phyloP scores from a whole-genome alignment of 2,113 vertebrate genomes.

The Nesoenas mayeri region DNA sequence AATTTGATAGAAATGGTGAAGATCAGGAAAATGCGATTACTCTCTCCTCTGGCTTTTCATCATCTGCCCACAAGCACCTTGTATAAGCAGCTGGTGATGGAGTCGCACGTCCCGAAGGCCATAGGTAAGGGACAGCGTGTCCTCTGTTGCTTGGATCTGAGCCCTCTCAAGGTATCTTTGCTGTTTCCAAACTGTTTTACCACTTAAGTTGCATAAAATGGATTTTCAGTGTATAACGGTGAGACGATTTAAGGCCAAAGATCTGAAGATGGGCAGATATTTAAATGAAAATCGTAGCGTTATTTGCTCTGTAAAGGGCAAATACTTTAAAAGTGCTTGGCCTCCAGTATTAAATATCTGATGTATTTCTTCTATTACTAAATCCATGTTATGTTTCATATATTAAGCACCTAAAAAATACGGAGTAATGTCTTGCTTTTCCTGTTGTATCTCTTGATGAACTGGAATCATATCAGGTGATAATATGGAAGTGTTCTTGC shows the following conservation, averaged over 20 bases:
- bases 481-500: neutral
- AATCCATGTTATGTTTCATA: neutral
- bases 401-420: neutral
- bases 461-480: neutral
- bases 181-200: neutral
- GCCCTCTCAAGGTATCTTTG: neutral
- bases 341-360: neutral
- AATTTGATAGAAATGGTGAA: neutral
- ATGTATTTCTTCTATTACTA: neutral
- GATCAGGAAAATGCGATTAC: neutral
- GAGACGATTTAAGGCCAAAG: neutral
- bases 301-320: neutral
- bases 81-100: neutral
- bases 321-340: neutral
- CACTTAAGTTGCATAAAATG: neutral
- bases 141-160: accelerated
- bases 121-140: accelerated
- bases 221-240: accelerated
- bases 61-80: neutral
- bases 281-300: neutral
- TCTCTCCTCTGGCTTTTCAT: neutral
- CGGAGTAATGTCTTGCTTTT: neutral
- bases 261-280: neutral
- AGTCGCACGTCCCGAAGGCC: neutral
- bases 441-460: neutral